Evolutionary conservation across 2,113 vertebrate species (phyloP).

Genomic region (Hyaena hyaena): DNA sequence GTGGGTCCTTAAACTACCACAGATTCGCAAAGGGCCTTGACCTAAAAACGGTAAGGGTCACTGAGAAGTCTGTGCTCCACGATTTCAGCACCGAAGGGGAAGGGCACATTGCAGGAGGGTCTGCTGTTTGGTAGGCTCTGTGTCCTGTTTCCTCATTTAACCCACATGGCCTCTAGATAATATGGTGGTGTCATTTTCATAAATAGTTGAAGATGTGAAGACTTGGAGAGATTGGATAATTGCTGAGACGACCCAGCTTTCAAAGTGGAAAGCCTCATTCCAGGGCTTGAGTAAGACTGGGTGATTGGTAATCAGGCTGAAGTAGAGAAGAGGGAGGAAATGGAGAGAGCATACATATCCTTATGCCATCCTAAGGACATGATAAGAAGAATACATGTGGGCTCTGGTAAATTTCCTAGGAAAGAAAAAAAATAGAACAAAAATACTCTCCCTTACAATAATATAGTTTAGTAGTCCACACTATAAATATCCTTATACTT

Average conservation of each 20-base stretch:
- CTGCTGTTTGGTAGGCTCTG: not conserved
- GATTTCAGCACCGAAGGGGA: not conserved
- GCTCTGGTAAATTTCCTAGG: not conserved
- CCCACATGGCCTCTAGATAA: not conserved
- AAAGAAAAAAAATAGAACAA: not conserved
- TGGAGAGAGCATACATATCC: not conserved
- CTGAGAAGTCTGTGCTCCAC: not conserved
- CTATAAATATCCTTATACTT: not conserved
- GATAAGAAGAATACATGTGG: not conserved
- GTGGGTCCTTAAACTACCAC: not conserved
- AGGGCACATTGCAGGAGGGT: fast-evolving
- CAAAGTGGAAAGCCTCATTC: not conserved
- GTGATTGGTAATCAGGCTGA: not conserved
- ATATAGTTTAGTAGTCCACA: not conserved
- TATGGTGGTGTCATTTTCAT: not conserved
- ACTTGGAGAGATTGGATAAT: not conserved
- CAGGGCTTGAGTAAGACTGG: not conserved
- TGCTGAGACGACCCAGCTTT: not conserved
- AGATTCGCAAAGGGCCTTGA: not conserved
- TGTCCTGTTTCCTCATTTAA: not conserved
- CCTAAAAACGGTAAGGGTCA: not conserved
- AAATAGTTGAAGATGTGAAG: not conserved
- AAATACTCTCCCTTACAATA: not conserved
- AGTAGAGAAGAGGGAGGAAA: not conserved
- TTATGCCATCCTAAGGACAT: not conserved